Evolutionary conservation across 2,113 vertebrate species (phyloP), one percentile per base, ranked within the genome.

Genomic region (Gopherus evgoodei): DNA sequence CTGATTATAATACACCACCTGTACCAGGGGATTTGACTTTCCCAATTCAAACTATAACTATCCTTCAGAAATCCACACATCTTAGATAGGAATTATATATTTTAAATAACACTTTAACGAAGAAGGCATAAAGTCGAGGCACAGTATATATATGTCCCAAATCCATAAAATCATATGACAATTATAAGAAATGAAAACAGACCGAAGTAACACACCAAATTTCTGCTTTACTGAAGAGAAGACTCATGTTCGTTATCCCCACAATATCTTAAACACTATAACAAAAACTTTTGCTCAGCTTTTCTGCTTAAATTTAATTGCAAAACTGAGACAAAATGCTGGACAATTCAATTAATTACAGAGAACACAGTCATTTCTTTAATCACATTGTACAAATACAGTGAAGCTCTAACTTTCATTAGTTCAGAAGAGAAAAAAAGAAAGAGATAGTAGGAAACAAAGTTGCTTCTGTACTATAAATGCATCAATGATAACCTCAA

Each of bases 131-230:
- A 92, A 92, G 38, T 31, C 65, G 2, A 78, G 88, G 44, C 6
- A 16, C 0, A 5, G 62, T 25, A 65, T 13, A 72, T 49, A 49
- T 49, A 49, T 44, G 90, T 52, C 93, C 81, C 75, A 87, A 96
- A 25, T 31, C 7, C 83, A 91, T 85, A 87, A 24, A 75, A 53
- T 88, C 88, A 96, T 44, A 54, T 35, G 42, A 2, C 7, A 49
- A 22, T 81, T 31, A 75, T 91, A 84, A 0, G 25, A 16, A 44
- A 81, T 59, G 25, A 81, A 53, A 5, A 8, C 25, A 56, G 6
- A 54, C 57, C 29, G 12, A 59, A 59, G 25, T 13, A 8, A 19
- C 0, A 0, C 31, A 78, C 29, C 25, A 59, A 1, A 1, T 78
- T 93, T 52, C 75, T 31, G 50, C 54, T 42, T 1, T 75, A 84